phyloP scores from a whole-genome alignment of 2,113 vertebrate species.

The Oryzias curvinotus region DNA sequence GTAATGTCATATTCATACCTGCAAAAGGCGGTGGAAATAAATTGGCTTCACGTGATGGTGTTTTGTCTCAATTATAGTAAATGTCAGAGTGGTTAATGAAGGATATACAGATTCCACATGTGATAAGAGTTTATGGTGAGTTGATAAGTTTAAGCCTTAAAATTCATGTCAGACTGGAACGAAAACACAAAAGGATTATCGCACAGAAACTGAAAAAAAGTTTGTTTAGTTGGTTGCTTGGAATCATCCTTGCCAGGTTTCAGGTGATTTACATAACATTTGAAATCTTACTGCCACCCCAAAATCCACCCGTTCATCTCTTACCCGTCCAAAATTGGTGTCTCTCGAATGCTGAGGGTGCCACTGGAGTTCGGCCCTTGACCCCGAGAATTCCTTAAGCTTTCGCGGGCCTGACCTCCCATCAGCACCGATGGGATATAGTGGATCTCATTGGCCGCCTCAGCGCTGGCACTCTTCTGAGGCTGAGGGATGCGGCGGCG shows the following conservation, averaged over 20 bases:
- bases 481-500: constrained; percentile 95
- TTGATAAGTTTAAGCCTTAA: neutral
- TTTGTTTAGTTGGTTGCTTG: neutral
- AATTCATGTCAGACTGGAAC: neutral
- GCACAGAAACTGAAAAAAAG: no score
- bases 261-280: neutral
- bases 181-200: neutral
- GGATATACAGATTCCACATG: neutral
- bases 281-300: neutral
- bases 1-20: constrained; percentile 95
- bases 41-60: constrained; percentile 8
- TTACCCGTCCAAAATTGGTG: constrained; percentile 94
- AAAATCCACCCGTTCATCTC: constrained; percentile 7
- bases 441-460: constrained; percentile 98
- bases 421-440: constrained; percentile 98
- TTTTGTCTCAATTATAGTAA: constrained; percentile 4
- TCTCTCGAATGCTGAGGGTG: constrained; percentile 96
- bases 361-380: constrained; percentile 96
- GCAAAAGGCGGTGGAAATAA: constrained; percentile 21
- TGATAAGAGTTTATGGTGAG: neutral
- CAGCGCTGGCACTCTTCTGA: constrained; percentile 96
- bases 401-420: constrained; percentile 93
- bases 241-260: neutral
- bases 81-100: neutral
- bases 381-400: constrained; percentile 91